These are phyloP conservation scores for Gnathonemus longibarbis DNA, from an alignment of 2,113 vertebrate genomes.

Conservation along the genomic window DNA sequence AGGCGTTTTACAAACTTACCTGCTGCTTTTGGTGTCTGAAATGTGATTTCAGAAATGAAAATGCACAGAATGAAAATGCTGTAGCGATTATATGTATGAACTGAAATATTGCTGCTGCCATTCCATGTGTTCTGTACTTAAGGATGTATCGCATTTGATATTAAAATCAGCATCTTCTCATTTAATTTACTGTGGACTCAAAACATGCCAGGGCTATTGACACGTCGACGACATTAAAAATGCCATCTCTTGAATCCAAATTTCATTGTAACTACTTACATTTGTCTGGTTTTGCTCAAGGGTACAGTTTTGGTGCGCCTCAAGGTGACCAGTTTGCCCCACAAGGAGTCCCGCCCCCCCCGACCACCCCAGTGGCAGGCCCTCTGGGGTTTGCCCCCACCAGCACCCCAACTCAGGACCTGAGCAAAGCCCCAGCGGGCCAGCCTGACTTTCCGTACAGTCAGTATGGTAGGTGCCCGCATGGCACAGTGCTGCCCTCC, in stretches of 20 bases:
- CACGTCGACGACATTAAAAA: neutral
- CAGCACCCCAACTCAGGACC: slow-evolving; percentile 92
- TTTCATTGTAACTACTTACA: neutral
- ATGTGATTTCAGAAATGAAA: neutral
- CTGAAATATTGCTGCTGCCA: neutral
- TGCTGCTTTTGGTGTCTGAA: neutral
- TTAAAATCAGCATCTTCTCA: neutral
- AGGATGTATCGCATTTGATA: neutral
- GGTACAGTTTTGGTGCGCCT: slow-evolving; percentile 89
- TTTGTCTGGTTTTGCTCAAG: slow-evolving; percentile 46
- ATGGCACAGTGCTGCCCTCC: slow-evolving; percentile 26
- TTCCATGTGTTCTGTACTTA: neutral
- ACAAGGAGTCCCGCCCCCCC: slow-evolving; percentile 84
- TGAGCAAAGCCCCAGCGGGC: slow-evolving; percentile 90
- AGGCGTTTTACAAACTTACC: neutral
- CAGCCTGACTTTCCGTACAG: slow-evolving; percentile 94
- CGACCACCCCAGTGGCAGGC: slow-evolving; percentile 83
- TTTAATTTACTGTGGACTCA: neutral
- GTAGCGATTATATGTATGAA: neutral
- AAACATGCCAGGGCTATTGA: neutral
- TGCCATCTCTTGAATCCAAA: neutral
- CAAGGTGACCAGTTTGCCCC: slow-evolving; percentile 92
- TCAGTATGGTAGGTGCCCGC: slow-evolving; percentile 86
- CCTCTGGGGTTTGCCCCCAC: slow-evolving; percentile 88
- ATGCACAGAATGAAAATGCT: neutral